Base-by-base conservation (phyloP, 2,888 invertebrate genomes). In the Lagria hirta region DNA sequence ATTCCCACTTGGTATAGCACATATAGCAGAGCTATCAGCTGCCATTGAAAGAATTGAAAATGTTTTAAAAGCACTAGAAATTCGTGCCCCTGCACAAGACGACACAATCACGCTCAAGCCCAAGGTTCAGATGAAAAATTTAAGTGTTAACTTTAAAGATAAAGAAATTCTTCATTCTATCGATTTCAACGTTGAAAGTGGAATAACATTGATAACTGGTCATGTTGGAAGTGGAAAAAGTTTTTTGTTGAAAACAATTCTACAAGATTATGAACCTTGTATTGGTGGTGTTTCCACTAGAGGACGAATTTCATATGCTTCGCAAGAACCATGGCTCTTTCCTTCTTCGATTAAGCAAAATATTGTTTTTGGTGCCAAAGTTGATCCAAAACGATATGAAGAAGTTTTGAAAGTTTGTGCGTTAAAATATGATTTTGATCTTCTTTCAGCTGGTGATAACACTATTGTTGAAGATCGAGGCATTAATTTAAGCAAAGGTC, bases 1-100 rank as follows among this genome's bases (percentile, higher is more conserved):
- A 86, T 93, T 59, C 11, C 93, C 94, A 0, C 84, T 86, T 73
- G 86, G 83, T 34, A 83, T 91, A 54, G 81, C 86, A 4, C 83
- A 86, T 73, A 76, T 84, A 30, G 85, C 88, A 0, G 91, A 91
- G 73, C 81, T 83, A 0, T 70, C 78, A 16, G 85, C 90, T 33
- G 84, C 87, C 3, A 78, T 87, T 38, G 77, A 76, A 48, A 77
- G 91, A 42, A 73, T 91, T 13, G 78, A 77, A 73, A 76, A 65
- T 64, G 82, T 73, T 42, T 60, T 75, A 60, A 48, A 70, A 51
- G 69, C 71, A 43, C 72, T 73, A n/a, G 76, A 77, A 36, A 21
- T 56, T 16, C 10, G 41, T 16, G 46, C 44, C 2, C 29, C 47
- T 6, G 40, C 44, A 14, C 35, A 35, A 8, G 47, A 33, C n/a